Base-by-base conservation (phyloP, 2,797 vertebrate genomes). In the Synanceia verrucosa region DNA sequence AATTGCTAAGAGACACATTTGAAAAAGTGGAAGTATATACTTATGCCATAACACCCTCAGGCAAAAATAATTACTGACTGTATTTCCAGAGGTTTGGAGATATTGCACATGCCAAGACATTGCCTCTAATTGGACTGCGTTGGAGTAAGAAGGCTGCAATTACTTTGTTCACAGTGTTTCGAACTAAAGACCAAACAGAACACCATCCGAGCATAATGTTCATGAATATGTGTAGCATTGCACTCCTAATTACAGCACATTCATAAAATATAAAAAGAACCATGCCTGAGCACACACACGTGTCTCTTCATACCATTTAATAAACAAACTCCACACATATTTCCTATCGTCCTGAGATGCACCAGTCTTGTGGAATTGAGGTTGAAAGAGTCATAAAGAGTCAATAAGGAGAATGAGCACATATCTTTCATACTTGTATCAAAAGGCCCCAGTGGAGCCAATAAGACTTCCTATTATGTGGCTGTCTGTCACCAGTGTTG, bases 401-500 rank as follows among this genome's bases (percentile, higher is more conserved):
- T 71, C 68, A 73, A 76, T 44, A 82, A 70, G 64, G 23, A 48
- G 19, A 59, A 57, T 21, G 57, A 78, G 51, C 67, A n/a, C 31
- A 60, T 82, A 26, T 64, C 39, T 52, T 67, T 72, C 46, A 36
- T 59, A 33, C 34, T 62, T 52, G 5, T 48, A 70, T 80, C 67
- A 81, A 78, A 85, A 31, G 23, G 51, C 39, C 55, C 77, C 78
- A n/a, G 16, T 64, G 26, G 64, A 73, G 73, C 37, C 46, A 21
- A 65, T 63, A 66, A 76, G 46, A 51, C 65, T 36, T 58, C 9
- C 61, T 46, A 56, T 76, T 81, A 73, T 69, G 53, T 60, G 66
- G 36, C 67, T 73, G 63, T 68, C 70, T 74, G 64, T 73, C 76
- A 85, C 50, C 19, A 18, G 16, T 24, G 18, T 44, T 11, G 29